Base-by-base conservation (phyloP, 2,888 invertebrate species). In the Chirona hameri region DNA sequence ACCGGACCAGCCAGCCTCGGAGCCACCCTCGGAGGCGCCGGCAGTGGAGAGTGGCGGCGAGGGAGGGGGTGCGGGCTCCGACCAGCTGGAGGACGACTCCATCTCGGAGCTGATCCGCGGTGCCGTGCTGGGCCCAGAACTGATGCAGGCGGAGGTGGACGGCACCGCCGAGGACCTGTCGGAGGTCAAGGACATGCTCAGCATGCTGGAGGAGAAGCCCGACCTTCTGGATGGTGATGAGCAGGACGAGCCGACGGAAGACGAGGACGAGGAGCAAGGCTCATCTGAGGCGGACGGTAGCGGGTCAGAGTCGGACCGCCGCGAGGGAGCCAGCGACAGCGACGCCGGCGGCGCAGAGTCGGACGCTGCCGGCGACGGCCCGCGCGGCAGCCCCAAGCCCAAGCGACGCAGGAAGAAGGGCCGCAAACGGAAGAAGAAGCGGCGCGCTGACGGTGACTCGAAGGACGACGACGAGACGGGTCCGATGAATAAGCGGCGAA, bases 401-500 rank as follows among this genome's bases (percentile, higher is more conserved):
- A 80, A 52, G 52, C 52, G 52, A 14, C 80, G 80, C 55, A 76
- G 46, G 46, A 76, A 76, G 46, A 76, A 76, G 76, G 27, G 27
- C 12, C 80, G 80, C 80, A 80, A 80, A 18, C 80, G 80, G 18
- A 48, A 55, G 52, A 80, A 55, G 48, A 80, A 80, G 52, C 52
- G 52, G 5, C 14, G 21, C n/a, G 46, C 24, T 24, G 14, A 18
- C 27, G 27, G 27, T 21, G 48, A 27, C 27, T n/a, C 27, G 4
- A 48, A 55, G 12, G 29, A 55, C 80, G 79, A 79, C 48, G 80
- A 80, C 52, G 80, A 80, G 29, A 7, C n/a, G 0, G 80, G 48
- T 18, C 80, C 80, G 52, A 14, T 15, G 52, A 80, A 55, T 18
- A 80, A 80, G 86, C 81, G 96, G 72, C 91, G 94, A 84, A 96